A percentile compares a stretch with the other conserved stretches of the same genome.
Conservation (phyloP, 2,888 invertebrate species). For the Cylloceria caligata region DNA sequence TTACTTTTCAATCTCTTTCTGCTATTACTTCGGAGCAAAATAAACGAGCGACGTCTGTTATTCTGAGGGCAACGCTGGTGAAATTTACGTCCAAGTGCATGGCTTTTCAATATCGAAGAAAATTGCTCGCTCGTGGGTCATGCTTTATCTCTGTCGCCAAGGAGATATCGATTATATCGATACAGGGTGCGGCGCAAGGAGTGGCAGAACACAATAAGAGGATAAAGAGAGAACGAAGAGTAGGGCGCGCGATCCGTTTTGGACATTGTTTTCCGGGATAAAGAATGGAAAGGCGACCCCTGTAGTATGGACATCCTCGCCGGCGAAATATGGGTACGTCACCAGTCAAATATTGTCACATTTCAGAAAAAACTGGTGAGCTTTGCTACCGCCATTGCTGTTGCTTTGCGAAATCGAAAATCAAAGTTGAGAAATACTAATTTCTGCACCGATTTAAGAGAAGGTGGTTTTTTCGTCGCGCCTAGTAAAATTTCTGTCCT, state of each 20-base stretch:
- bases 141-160: conserved; percentile 50
- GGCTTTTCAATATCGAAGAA: conserved; percentile 47
- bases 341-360: conserved; percentile 24
- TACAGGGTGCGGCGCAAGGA: conserved; percentile 45
- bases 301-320: background rate
- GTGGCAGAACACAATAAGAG: conserved; percentile 23
- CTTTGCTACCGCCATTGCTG: background rate
- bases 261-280: conserved; percentile 46
- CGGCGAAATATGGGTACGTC: conserved; percentile 2
- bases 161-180: conserved; percentile 59
- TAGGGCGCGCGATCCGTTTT: conserved; percentile 7
- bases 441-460: background rate
- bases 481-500: background rate
- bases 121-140: conserved; percentile 36
- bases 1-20: conserved; percentile 3
- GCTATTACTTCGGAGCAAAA: background rate
- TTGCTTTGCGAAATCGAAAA: background rate
- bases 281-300: background rate
- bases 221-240: conserved; percentile 31
- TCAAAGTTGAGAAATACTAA: background rate
- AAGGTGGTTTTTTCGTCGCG: conserved; percentile 1
- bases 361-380: background rate
- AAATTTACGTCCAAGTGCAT: conserved; percentile 41
- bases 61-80: conserved; percentile 2
- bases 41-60: conserved; percentile 5